phyloP scores from a whole-genome alignment of 2,113 vertebrate species.

The Semicossyphus pulcher region DNA sequence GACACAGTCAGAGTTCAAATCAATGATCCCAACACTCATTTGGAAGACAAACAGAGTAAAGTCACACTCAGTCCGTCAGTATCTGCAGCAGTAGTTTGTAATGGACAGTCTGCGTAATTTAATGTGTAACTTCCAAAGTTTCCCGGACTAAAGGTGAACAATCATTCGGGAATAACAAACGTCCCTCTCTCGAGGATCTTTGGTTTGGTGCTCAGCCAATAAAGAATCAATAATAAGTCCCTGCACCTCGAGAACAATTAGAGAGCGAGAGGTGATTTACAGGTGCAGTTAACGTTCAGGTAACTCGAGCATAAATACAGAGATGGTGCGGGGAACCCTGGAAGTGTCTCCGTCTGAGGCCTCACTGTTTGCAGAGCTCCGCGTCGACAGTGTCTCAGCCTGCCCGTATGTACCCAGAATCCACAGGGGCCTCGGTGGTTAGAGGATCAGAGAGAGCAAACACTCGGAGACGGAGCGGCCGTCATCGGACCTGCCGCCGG shows the following conservation, averaged over 20 bases:
- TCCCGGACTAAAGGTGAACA: neutral
- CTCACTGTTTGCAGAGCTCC: slow-evolving; percentile 38
- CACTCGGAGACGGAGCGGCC: neutral
- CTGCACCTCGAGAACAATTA: neutral
- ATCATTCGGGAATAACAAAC: neutral
- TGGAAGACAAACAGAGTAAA: no score
- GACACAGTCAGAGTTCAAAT: no score
- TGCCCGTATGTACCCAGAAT: slow-evolving; percentile 15
- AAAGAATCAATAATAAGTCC: slow-evolving; percentile 6
- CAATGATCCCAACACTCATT: no score
- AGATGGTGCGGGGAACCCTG: neutral
- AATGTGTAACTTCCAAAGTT: no score
- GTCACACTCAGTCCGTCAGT: no score
- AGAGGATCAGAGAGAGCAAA: slow-evolving; percentile 19
- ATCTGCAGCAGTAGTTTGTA: no score
- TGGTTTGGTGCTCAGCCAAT: neutral
- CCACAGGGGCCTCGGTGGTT: neutral
- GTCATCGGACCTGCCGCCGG: neutral
- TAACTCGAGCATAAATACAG: neutral
- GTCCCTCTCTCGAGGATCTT: neutral
- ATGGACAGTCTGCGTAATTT: no score
- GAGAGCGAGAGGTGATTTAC: no score
- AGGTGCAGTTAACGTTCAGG: no score
- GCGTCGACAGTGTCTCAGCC: neutral
- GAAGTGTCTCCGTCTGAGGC: neutral